A percentile compares a stretch with the other conserved stretches of the same genome.
These are phyloP conservation scores for Eriosoma lanigerum DNA, from an alignment of 1,140 invertebrate genomes.

Conservation along the genomic window DNA sequence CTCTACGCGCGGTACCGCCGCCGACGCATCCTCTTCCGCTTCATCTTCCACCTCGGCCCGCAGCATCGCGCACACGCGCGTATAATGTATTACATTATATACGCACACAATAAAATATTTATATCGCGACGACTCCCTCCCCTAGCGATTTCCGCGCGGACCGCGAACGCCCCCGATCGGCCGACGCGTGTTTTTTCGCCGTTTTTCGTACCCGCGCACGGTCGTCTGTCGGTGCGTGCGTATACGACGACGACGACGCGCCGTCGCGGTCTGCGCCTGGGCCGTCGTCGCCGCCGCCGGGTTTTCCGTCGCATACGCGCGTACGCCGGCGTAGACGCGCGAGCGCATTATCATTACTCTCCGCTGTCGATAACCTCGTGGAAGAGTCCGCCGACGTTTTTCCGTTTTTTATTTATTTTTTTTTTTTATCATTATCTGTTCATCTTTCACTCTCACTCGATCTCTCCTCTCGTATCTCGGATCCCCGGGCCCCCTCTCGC, in stretches of 20 bases:
- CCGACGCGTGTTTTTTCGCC: slow-evolving; percentile 18
- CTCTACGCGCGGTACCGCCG: background rate
- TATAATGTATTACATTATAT: too few species aligned
- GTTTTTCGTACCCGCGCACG: slow-evolving; percentile 21
- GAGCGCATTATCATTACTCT: slow-evolving; percentile 12
- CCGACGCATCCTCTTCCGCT: too few species aligned
- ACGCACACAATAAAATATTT: background rate
- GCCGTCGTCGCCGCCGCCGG: background rate
- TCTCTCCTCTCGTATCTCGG: too few species aligned
- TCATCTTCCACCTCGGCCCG: too few species aligned
- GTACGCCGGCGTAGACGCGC: background rate
- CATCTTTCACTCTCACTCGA: too few species aligned
- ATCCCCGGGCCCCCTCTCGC: too few species aligned
- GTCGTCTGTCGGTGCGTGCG: background rate
- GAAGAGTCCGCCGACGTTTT: background rate
- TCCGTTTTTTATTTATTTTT: too few species aligned
- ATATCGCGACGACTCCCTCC: background rate
- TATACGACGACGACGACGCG: background rate
- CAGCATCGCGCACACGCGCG: background rate
- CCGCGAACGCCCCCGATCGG: background rate
- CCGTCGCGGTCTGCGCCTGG: slow-evolving; percentile 7
- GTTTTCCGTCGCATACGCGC: background rate
- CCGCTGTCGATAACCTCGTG: background rate
- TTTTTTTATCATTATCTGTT: too few species aligned
- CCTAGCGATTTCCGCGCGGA: background rate